Conservation (phyloP, 2,888 invertebrate genomes). For the Drosophila niveifrons region DNA sequence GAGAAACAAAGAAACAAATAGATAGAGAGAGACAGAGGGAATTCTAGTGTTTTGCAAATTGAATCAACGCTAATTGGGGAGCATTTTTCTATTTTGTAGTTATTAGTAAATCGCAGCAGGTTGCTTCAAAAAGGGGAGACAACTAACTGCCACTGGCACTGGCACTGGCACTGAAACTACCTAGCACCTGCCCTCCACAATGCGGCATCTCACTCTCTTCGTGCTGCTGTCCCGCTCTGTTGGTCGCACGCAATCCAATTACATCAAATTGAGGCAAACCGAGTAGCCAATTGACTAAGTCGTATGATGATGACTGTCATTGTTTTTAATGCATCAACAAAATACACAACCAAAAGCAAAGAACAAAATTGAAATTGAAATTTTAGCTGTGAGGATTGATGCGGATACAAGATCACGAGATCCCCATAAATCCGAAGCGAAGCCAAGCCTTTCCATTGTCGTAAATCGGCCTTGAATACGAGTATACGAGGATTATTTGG, state of each 20-base stretch:
- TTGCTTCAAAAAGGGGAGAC: constrained; percentile 17
- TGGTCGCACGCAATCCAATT: constrained; percentile 70
- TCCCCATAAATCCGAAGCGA: constrained; percentile 8
- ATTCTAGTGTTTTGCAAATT: constrained; percentile 64
- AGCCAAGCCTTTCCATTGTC: constrained; percentile 13
- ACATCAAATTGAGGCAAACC: constrained; percentile 50
- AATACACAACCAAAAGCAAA: neutral
- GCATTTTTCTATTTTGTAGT: constrained; percentile 41
- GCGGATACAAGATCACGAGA: constrained; percentile 30
- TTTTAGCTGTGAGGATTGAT: constrained; percentile 6
- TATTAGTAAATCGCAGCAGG: constrained; percentile 51
- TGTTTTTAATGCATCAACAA: constrained; percentile 37
- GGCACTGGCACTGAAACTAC: constrained; percentile 43
- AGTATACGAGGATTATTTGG: constrained; percentile 11
- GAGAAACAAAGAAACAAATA: neutral
- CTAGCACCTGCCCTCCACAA: constrained; percentile 42
- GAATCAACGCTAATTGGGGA: constrained; percentile 73
- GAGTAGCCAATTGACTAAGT: constrained; percentile 48
- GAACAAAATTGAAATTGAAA: neutral
- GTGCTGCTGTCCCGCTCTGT: neutral
- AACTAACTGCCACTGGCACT: constrained; percentile 26
- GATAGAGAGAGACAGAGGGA: neutral
- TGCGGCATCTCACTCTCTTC: neutral
- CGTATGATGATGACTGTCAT: constrained; percentile 48
- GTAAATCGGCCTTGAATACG: constrained; percentile 38